Base-by-base conservation (phyloP, 2,113 vertebrate genomes). In the Panthera leo region DNA sequence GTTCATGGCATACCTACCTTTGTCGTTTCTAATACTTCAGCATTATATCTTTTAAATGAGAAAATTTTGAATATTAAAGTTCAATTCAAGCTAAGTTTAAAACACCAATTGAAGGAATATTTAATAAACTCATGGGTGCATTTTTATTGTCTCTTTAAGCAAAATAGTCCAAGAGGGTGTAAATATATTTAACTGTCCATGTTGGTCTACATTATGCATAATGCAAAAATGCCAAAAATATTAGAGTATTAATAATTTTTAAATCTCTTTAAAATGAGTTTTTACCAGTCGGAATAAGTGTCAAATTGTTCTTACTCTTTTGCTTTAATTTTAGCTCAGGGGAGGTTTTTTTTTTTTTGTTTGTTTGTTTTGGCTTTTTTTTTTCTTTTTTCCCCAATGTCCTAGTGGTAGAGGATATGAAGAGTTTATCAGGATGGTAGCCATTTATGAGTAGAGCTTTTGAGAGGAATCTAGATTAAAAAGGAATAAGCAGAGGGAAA, bases 401-500 rank as follows among this genome's bases (percentile, higher is more conserved):
- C 0, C 0, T 8, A 82, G 0, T 84, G 19, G 86, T n/a, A 65
- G 83, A 91, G 14, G 1, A 45, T 42, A 76, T 65, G 65, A 4
- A 63, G 10, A 21, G 85, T 95, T 96, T 90, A 84, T 95, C 83
- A 10, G 70, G 6, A 14, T 14, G 5, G 0, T 55, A 78, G 25
- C 31, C 84, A 90, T 97, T 25, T 18, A 63, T 61, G 31, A 34
- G 18, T 58, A 53, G 36, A 91, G 3, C 29, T 94, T 39, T 92
- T 85, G 39, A 73, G 92, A 29, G 31, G 95, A 29, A 39, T 65
- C 48, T 91, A 63, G 21, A 70, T 45, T 7, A 18, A 88, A 98
- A 98, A 85, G 39, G 36, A 95, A 92, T 97, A 80, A 89, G 63
- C 29, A 71, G 16, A 29, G 58, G 7, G 71, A 87, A 97, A 94